Percentiles rank a stretch among this genome's conserved stretches.
phyloP scores from a whole-genome alignment of 2,888 invertebrate species.

The Nipponacmea schrenckii region DNA sequence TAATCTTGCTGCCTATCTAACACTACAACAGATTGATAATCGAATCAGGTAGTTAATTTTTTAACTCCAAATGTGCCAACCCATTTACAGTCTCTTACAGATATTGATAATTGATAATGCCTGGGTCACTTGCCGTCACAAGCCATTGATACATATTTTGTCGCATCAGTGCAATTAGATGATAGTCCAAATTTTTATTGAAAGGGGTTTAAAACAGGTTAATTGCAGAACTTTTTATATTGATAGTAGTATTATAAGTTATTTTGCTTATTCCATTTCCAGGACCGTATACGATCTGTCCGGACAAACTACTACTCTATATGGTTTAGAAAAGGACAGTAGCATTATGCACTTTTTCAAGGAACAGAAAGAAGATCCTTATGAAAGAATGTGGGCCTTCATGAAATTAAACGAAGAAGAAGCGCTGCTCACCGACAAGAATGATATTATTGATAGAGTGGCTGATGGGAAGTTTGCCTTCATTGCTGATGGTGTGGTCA shows the following conservation, averaged over 20 bases:
- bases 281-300: constrained; percentile 49
- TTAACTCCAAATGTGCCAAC: too few species aligned
- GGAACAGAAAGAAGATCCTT: constrained; percentile 43
- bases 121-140: too few species aligned
- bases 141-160: too few species aligned
- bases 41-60: constrained; percentile 14
- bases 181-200: too few species aligned
- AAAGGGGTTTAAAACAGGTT: too few species aligned
- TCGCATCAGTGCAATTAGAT: too few species aligned
- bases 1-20: constrained; percentile 58
- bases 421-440: constrained; percentile 35
- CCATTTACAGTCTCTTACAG: too few species aligned
- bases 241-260: too few species aligned
- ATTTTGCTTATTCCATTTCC: constrained; percentile 22
- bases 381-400: constrained; percentile 57
- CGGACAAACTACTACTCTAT: constrained; percentile 45
- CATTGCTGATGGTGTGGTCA: constrained; percentile 52
- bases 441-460: constrained; percentile 40
- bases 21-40: constrained; percentile 54
- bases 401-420: constrained; percentile 48
- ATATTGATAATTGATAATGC: too few species aligned
- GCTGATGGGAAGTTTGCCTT: constrained; percentile 39
- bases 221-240: too few species aligned
- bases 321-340: constrained; percentile 50
- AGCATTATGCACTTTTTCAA: constrained; percentile 51